A percentile compares a stretch with the other conserved stretches of the same genome.
phyloP scores from a whole-genome alignment of 2,888 invertebrate genomes.

The Synergus japonicus region DNA sequence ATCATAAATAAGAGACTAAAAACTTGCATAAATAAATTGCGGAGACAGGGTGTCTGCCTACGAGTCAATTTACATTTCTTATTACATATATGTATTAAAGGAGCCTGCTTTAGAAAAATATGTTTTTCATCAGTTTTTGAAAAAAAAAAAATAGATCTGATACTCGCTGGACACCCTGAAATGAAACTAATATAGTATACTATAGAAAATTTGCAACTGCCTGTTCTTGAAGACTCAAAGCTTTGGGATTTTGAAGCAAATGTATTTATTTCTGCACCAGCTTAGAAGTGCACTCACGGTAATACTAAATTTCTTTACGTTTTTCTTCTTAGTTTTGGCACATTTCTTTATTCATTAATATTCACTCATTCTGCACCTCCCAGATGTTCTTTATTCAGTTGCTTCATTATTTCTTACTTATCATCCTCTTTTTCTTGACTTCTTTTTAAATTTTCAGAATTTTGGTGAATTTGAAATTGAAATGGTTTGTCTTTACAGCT shows the following conservation, averaged over 20 bases:
- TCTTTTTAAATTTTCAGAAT: neutral
- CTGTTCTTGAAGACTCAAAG: neutral
- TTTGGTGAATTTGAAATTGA: neutral
- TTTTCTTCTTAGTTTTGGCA: neutral
- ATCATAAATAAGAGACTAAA: neutral
- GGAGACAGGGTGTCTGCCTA: too few relatives aligned
- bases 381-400: neutral
- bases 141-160: neutral
- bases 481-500: conserved; percentile 62
- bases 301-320: neutral
- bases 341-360: neutral
- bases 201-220: neutral
- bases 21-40: too few relatives aligned
- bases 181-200: neutral
- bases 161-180: neutral
- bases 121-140: too few relatives aligned
- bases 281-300: conserved; percentile 1
- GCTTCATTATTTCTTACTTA: neutral
- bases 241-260: neutral
- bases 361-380: neutral
- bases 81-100: too few relatives aligned
- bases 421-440: neutral
- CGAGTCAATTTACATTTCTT: too few relatives aligned
- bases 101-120: too few relatives aligned
- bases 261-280: neutral